phyloP scores from a whole-genome alignment of 2,888 invertebrate species.

The Athetis lepigone region DNA sequence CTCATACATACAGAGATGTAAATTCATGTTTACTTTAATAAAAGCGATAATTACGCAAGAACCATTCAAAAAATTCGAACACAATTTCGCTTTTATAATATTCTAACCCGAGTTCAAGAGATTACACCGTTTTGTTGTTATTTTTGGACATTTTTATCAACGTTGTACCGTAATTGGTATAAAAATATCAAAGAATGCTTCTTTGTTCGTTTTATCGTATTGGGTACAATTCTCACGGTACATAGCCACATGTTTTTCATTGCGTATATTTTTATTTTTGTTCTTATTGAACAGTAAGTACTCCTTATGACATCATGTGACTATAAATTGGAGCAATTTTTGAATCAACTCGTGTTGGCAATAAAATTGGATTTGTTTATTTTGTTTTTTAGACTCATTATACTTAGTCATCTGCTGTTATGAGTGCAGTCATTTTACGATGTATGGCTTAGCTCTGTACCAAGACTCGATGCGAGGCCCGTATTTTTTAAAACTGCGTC shows the following conservation, averaged over 20 bases:
- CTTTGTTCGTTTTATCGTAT: slow-evolving; percentile 80
- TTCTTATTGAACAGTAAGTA: slow-evolving; percentile 76
- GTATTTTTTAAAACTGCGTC: not conserved
- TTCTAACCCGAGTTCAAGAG: slow-evolving; percentile 5
- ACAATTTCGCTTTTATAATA: not conserved
- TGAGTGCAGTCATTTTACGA: slow-evolving; percentile 52
- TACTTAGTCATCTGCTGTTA: slow-evolving; percentile 64
- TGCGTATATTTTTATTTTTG: slow-evolving; percentile 85
- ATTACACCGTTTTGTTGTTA: slow-evolving; percentile 22
- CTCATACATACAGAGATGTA: not conserved
- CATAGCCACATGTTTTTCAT: slow-evolving; percentile 86
- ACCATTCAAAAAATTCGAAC: not conserved
- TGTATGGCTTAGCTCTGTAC: not conserved
- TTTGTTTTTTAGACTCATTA: slow-evolving; percentile 73
- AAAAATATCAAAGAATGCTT: slow-evolving; percentile 62
- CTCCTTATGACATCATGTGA: slow-evolving; percentile 79
- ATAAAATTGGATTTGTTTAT: slow-evolving; percentile 85
- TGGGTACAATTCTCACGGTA: slow-evolving; percentile 86
- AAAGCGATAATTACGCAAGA: not conserved
- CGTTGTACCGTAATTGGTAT: slow-evolving; percentile 39
- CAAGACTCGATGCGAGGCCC: not conserved
- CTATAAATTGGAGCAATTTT: slow-evolving; percentile 86
- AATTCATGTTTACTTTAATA: not conserved
- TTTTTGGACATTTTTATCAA: slow-evolving; percentile 31
- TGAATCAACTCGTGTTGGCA: slow-evolving; percentile 82